Evolutionary conservation across 1,140 invertebrate species (phyloP).

Genomic region (Oryctes rhinoceros): DNA sequence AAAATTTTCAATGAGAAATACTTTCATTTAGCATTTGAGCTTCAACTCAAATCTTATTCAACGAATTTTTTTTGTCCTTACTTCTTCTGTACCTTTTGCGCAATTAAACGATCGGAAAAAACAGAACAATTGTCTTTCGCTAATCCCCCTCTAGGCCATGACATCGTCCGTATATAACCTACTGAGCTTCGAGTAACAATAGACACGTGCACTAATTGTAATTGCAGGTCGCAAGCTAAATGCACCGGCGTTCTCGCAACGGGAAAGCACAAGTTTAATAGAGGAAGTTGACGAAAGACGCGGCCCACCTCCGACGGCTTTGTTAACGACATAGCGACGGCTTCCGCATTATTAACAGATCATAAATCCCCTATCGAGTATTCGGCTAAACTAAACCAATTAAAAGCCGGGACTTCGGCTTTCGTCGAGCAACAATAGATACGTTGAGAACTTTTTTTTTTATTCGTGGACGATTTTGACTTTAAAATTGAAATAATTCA

Average conservation of each 20-base stretch:
- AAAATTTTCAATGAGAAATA: too few relatives aligned
- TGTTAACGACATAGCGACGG: slow-evolving; percentile 20
- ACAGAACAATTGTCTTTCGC: neutral
- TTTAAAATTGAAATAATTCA: neutral
- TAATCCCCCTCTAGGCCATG: neutral
- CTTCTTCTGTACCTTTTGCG: neutral
- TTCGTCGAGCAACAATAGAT: slow-evolving; percentile 4
- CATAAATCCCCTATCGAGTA: slow-evolving; percentile 17
- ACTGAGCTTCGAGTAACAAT: neutral
- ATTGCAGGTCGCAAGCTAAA: slow-evolving; percentile 20
- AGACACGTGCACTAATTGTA: slow-evolving; percentile 23
- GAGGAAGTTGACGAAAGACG: slow-evolving; percentile 7
- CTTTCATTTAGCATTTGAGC: too few relatives aligned
- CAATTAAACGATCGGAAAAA: neutral
- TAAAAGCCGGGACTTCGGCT: neutral
- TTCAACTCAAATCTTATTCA: too few relatives aligned
- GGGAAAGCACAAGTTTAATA: slow-evolving; percentile 15
- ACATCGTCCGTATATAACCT: slow-evolving; percentile 6
- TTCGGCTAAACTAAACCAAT: slow-evolving; percentile 28
- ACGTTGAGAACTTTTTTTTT: neutral
- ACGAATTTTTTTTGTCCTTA: neutral
- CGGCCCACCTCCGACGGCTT: neutral
- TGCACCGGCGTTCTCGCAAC: neutral
- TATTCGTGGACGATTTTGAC: neutral
- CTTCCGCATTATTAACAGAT: slow-evolving; percentile 36